A percentile compares a stretch with the other conserved stretches of the same genome.
phyloP scores from a whole-genome alignment of 2,113 vertebrate species.

The Calyptommatus sinebrachiatus region DNA sequence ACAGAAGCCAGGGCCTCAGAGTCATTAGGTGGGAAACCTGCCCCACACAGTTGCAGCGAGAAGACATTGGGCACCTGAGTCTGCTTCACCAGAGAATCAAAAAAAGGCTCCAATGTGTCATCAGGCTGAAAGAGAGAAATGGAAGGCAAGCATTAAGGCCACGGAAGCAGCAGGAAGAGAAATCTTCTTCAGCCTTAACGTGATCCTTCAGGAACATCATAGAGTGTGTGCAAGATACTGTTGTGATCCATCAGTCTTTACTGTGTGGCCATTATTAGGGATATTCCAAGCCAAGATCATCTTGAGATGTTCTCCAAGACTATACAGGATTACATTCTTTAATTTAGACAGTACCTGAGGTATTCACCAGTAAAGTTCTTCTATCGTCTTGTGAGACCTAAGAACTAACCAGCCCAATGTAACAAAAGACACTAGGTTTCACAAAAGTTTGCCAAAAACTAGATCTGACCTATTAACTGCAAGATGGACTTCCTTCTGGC shows the following conservation, averaged over 20 bases:
- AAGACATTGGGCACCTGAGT: conserved; percentile 90
- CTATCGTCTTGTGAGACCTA: neutral
- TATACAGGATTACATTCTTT: neutral
- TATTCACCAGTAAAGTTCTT: neutral
- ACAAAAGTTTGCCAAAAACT: neutral
- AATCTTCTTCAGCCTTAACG: neutral
- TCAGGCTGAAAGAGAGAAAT: conserved; percentile 77
- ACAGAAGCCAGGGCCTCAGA: conserved; percentile 84
- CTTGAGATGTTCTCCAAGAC: neutral
- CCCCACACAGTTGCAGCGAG: conserved; percentile 94
- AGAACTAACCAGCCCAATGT: neutral
- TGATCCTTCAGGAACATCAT: neutral
- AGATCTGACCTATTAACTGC: neutral
- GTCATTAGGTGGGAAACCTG: conserved; percentile 88
- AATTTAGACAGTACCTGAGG: neutral
- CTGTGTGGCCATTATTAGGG: neutral
- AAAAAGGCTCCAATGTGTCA: conserved; percentile 93
- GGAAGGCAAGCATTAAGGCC: too few species aligned
- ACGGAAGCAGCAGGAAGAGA: neutral
- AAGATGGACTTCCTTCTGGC: neutral
- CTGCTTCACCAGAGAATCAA: conserved; percentile 95
- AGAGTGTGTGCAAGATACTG: too few species aligned
- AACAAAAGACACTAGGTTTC: neutral
- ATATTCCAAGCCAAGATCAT: neutral
- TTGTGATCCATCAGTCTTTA: neutral